Evolutionary conservation across 1,140 invertebrate genomes (phyloP).

Genomic region (Saxidomus purpurata): DNA sequence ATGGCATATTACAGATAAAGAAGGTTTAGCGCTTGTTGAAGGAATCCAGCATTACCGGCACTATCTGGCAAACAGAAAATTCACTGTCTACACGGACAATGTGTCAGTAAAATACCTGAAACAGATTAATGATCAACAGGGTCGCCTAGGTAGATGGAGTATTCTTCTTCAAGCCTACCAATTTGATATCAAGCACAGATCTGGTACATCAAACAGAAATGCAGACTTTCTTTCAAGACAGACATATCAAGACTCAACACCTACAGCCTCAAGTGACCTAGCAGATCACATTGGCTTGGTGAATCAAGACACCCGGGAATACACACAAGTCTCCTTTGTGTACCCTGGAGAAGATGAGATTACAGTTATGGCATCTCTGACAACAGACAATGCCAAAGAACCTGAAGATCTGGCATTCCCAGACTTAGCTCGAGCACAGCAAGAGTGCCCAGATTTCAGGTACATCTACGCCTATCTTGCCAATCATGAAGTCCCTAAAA

Average conservation of each 20-base stretch:
- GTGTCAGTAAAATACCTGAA: conserved; percentile 51
- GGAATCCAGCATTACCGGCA: conserved; percentile 2
- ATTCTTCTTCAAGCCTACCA: conserved; percentile 65
- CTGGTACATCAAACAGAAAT: background rate
- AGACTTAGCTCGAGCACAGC: background rate
- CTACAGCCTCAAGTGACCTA: background rate
- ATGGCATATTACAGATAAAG: conserved; percentile 15
- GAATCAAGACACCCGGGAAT: too few species aligned
- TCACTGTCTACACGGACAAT: conserved; percentile 15
- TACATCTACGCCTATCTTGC: background rate
- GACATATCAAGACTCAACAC: background rate
- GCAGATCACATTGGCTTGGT: background rate
- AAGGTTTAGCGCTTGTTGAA: conserved; percentile 8
- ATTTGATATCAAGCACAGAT: conserved; percentile 51
- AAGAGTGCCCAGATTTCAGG: background rate
- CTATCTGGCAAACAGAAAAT: background rate
- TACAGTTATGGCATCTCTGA: too few species aligned
- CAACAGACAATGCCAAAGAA: background rate
- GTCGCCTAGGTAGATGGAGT: conserved; percentile 80
- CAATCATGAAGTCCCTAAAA: background rate
- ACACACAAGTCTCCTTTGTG: background rate
- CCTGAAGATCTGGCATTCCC: background rate
- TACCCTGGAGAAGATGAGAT: background rate
- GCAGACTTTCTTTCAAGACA: background rate
- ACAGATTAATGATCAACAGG: conserved; percentile 84